Conservation (phyloP, 2,113 vertebrate species). For the Vulpes lagopus region DNA sequence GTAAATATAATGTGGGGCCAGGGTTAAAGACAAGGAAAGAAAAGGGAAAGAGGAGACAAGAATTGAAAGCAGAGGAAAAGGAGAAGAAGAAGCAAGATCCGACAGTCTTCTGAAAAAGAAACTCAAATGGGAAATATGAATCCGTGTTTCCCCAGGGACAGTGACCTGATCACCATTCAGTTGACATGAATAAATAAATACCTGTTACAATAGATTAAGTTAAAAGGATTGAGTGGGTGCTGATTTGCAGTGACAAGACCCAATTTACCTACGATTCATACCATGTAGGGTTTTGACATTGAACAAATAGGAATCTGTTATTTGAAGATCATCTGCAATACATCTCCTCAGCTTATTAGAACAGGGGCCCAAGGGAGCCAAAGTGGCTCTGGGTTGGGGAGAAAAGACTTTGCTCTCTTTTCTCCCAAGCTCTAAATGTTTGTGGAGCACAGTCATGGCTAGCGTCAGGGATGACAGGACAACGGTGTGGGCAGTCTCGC, state of each 20-base stretch:
- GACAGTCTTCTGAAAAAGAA: not conserved
- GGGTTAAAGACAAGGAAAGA: not conserved
- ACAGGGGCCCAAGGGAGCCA: not conserved
- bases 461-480: not conserved
- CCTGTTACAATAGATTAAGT: not conserved
- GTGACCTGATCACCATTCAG: not conserved
- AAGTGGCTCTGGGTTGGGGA: not conserved
- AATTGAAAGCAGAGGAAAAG: not conserved
- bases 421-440: not conserved
- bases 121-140: no score
- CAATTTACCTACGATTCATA: not conserved
- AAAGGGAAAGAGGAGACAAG: not conserved
- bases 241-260: not conserved
- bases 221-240: not conserved
- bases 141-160: not conserved
- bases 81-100: not conserved
- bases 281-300: not conserved
- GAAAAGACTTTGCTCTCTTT: not conserved
- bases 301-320: not conserved
- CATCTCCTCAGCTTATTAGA: not conserved
- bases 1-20: not conserved
- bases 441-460: not conserved
- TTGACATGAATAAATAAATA: not conserved
- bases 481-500: no score
- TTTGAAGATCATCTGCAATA: not conserved